Conservation (phyloP, 1,140 invertebrate genomes). For the Hycleus phaleratus region DNA sequence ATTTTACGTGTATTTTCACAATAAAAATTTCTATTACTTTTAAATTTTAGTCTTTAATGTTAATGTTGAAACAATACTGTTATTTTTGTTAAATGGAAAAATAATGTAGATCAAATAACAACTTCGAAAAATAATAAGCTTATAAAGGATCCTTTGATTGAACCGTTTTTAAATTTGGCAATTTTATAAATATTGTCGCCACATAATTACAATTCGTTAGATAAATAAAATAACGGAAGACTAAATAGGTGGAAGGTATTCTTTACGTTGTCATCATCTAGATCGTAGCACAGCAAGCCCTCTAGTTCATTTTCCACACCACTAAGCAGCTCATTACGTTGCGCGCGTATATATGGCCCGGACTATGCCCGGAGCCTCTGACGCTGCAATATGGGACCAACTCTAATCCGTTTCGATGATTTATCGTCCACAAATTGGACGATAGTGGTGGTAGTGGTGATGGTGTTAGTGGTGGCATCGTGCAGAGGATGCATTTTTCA, state of each 20-base stretch:
- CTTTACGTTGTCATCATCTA: background rate
- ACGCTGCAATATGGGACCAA: constrained; percentile 18
- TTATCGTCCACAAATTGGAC: constrained; percentile 17
- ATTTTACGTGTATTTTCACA: no score
- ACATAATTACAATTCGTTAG: constrained; percentile 21
- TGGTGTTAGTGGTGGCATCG: background rate
- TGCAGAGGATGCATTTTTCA: constrained; percentile 15
- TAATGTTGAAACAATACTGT: no score
- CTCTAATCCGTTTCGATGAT: constrained; percentile 17
- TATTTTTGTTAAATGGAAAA: no score
- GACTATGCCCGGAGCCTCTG: constrained; percentile 8
- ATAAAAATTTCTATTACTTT: no score
- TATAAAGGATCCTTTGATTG: no score
- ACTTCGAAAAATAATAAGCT: no score
- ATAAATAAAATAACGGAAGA: constrained; percentile 21
- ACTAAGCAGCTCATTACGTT: constrained; percentile 28
- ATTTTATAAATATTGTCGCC: constrained; percentile 1
- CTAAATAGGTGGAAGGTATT: constrained; percentile 7
- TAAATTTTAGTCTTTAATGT: no score
- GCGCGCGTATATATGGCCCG: background rate
- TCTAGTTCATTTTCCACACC: constrained; percentile 30
- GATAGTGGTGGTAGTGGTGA: background rate
- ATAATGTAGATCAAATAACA: no score
- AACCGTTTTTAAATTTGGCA: background rate
- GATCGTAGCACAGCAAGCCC: constrained; percentile 16